Evolutionary conservation across 1,140 invertebrate species (phyloP).

Genomic region (Cydia amplana): DNA sequence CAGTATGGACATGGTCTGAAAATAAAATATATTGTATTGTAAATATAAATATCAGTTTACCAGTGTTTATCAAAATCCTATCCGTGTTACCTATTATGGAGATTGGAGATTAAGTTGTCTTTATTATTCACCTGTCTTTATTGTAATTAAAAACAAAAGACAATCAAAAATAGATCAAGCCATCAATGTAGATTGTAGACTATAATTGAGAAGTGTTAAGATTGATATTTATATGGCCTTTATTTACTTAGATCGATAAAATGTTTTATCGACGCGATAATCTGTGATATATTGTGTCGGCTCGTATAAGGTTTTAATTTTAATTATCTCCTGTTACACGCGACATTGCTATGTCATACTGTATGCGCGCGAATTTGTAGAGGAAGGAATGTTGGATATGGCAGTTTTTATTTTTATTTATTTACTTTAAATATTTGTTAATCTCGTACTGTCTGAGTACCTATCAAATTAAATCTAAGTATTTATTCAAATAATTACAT

Average conservation of each 20-base stretch:
- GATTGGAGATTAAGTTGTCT: not conserved
- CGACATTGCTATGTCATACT: conserved; percentile 19
- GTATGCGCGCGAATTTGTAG: not conserved
- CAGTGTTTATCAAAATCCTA: too few species aligned
- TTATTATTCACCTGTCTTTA: not conserved
- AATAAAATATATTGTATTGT: too few species aligned
- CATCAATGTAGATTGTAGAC: not conserved
- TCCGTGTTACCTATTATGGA: too few species aligned
- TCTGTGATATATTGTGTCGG: not conserved
- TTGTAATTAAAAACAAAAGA: not conserved
- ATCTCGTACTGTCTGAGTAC: too few species aligned
- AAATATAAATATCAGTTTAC: too few species aligned
- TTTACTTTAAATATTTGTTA: too few species aligned
- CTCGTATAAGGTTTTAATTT: not conserved
- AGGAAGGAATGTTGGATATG: not conserved
- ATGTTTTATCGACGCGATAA: conserved; percentile 3
- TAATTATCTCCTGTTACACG: conserved; percentile 29
- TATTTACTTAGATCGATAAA: not conserved
- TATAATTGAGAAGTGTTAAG: not conserved
- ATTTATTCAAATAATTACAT: too few species aligned
- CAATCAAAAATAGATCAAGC: conserved; percentile 7
- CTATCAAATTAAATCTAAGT: too few species aligned
- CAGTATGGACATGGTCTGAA: too few species aligned
- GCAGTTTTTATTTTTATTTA: not conserved
- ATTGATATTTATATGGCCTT: not conserved